phyloP scores from a whole-genome alignment of 2,113 vertebrate genomes.

The Petrocephalus microphthalmus region DNA sequence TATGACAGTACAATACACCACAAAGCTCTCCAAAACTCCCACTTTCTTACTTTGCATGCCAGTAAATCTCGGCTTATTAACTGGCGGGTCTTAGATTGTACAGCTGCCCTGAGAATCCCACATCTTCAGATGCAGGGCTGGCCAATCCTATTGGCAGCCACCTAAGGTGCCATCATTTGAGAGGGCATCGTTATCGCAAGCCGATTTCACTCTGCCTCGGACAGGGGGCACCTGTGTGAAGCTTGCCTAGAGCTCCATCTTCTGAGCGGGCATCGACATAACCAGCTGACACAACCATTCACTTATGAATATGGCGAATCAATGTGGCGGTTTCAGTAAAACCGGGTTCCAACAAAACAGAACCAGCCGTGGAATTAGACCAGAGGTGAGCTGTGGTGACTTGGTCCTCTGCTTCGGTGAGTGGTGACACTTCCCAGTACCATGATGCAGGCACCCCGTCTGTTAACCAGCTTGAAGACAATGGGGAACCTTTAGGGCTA shows the following conservation, averaged over 20 bases:
- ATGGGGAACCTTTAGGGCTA: constrained; percentile 7
- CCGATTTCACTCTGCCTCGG: not conserved
- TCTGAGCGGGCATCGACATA: not conserved
- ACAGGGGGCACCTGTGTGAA: not conserved
- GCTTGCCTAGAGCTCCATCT: not conserved
- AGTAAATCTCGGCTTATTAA: constrained; percentile 8
- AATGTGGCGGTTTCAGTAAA: not conserved
- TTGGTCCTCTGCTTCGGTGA: constrained; percentile 27
- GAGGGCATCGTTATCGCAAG: not conserved
- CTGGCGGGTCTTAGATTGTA: not conserved
- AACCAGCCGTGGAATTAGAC: constrained; percentile 31
- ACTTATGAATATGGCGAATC: not conserved
- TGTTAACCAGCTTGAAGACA: constrained; percentile 42
- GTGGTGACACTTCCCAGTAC: constrained; percentile 32
- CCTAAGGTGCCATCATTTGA: not conserved
- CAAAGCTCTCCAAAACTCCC: not conserved
- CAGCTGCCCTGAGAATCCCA: not conserved
- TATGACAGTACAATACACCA: not conserved
- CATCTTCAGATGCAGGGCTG: not conserved
- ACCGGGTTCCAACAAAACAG: constrained; percentile 18
- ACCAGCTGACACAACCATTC: not conserved
- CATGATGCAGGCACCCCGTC: constrained; percentile 40
- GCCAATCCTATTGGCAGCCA: not conserved
- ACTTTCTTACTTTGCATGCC: not conserved
- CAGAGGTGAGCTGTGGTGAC: constrained; percentile 4